Evolutionary conservation across 2,888 invertebrate species (phyloP).

Genomic region (Synanthedon vespiformis): DNA sequence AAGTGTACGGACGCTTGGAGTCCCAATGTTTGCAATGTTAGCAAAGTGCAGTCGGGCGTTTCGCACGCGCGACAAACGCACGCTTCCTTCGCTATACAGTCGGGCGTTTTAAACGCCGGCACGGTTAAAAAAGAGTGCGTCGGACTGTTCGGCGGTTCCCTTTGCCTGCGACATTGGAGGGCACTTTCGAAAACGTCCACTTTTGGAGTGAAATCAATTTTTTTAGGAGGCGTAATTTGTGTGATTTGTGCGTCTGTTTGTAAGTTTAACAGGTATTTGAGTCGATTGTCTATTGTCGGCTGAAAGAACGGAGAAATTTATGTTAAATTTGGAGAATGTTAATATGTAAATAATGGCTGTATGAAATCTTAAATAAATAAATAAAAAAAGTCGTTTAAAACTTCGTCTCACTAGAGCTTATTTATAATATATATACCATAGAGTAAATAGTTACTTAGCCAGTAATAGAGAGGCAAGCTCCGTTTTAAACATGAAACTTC

Average conservation of each 20-base stretch:
- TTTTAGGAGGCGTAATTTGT: background rate
- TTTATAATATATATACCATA: no score
- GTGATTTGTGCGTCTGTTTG: slow-evolving; percentile 10
- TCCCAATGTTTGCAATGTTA: slow-evolving; percentile 22
- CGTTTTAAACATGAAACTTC: no score
- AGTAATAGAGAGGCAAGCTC: no score
- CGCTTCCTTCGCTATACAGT: slow-evolving; percentile 26
- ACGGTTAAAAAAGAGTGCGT: slow-evolving; percentile 18
- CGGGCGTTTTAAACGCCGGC: slow-evolving; percentile 27
- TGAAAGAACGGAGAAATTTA: slow-evolving; percentile 10
- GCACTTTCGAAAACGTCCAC: slow-evolving; percentile 36
- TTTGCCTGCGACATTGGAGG: slow-evolving; percentile 30
- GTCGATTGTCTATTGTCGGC: slow-evolving; percentile 41
- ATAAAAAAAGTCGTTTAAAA: no score
- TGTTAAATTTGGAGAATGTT: no score
- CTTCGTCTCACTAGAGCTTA: no score
- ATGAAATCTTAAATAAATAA: no score
- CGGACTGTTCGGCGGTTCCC: slow-evolving; percentile 23
- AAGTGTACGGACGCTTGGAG: slow-evolving; percentile 42
- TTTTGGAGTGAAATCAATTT: slow-evolving; percentile 19
- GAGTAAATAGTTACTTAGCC: no score
- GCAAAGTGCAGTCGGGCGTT: slow-evolving; percentile 18
- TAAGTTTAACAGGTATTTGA: slow-evolving; percentile 41
- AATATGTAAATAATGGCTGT: no score
- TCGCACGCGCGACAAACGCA: slow-evolving; percentile 40